Percentiles rank a stretch among this genome's conserved stretches.
phyloP scores from a whole-genome alignment of 2,888 invertebrate genomes.

The Podotricha telesiphe region DNA sequence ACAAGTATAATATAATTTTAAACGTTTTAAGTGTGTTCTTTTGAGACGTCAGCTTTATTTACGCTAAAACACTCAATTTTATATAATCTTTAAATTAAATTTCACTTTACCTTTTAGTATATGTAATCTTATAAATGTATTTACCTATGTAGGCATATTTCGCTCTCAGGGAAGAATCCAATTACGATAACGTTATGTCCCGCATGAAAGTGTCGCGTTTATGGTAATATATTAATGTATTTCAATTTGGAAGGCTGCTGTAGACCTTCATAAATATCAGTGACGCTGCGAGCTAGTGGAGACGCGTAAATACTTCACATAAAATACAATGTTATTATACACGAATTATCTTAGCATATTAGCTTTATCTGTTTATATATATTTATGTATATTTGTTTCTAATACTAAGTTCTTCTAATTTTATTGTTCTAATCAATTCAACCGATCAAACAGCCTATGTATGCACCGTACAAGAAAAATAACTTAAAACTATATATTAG shows the following conservation, averaged over 20 bases:
- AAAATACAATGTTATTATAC: slow-evolving; percentile 80
- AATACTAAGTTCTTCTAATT: neutral
- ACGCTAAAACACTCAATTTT: neutral
- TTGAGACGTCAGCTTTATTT: neutral
- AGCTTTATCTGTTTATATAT: neutral
- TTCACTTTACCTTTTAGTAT: slow-evolving; percentile 42
- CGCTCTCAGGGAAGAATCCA: slow-evolving; percentile 78
- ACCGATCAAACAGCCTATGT: too few species aligned
- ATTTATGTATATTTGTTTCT: neutral
- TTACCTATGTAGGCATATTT: slow-evolving; percentile 51
- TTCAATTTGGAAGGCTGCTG: slow-evolving; percentile 81
- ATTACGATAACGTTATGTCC: slow-evolving; percentile 82
- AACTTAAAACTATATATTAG: too few species aligned
- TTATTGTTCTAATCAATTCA: too few species aligned
- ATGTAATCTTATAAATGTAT: slow-evolving; percentile 47
- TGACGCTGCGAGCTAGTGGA: slow-evolving; percentile 67
- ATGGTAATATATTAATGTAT: slow-evolving; percentile 84
- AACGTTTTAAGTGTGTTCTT: neutral
- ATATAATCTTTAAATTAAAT: slow-evolving; percentile 42
- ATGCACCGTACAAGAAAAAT: too few species aligned
- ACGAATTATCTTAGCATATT: slow-evolving; percentile 50
- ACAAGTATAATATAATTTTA: neutral
- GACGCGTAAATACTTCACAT: slow-evolving; percentile 78
- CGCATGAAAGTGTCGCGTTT: slow-evolving; percentile 82
- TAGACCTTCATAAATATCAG: slow-evolving; percentile 82